phyloP scores from a whole-genome alignment of 2,888 invertebrate genomes.

The Cephus spinipes region DNA sequence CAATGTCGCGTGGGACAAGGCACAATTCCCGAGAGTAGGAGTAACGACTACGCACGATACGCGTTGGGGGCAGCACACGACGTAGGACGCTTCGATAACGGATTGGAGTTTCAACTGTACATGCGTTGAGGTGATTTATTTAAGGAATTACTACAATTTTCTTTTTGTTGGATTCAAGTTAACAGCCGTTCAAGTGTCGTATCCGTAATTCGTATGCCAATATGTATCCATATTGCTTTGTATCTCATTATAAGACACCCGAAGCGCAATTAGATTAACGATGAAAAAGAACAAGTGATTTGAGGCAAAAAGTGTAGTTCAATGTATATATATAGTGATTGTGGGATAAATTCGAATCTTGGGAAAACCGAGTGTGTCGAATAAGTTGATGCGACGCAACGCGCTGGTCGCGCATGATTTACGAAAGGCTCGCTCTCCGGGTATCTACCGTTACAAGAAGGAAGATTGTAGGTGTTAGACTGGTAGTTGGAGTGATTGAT shows the following conservation, averaged over 20 bases:
- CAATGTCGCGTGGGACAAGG: conserved; percentile 50
- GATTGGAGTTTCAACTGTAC: background rate
- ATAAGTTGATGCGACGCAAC: background rate
- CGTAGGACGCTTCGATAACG: background rate
- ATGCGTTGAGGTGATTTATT: background rate
- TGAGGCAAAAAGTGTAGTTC: background rate
- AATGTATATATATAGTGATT: background rate
- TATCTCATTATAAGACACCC: background rate
- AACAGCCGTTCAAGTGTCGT: background rate
- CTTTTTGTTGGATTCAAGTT: background rate
- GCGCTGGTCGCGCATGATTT: background rate
- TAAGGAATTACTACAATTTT: background rate
- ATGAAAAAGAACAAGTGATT: background rate
- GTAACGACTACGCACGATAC: background rate
- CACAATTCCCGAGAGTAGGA: background rate
- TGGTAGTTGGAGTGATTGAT: background rate
- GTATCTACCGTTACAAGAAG: background rate
- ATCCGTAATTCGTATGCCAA: background rate
- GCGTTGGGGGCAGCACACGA: background rate
- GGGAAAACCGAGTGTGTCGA: background rate
- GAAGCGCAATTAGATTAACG: background rate
- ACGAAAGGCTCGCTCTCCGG: background rate
- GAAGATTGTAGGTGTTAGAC: background rate
- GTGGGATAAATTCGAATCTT: background rate
- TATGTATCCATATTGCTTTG: background rate